Percentiles rank a stretch among this genome's conserved stretches.
phyloP scores from a whole-genome alignment of 2,888 invertebrate genomes.

The Asteroscopus sphinx region DNA sequence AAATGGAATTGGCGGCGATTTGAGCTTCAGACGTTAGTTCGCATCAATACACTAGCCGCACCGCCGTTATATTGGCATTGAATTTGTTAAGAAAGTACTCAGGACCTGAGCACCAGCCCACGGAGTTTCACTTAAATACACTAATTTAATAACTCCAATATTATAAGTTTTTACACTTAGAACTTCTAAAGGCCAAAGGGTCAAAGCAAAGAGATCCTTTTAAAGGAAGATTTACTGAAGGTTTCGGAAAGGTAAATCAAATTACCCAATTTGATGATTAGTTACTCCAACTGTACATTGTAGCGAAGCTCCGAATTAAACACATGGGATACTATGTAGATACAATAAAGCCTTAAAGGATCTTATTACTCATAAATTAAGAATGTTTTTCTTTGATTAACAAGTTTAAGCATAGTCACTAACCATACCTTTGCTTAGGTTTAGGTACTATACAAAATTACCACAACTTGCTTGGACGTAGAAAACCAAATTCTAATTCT shows the following conservation, averaged over 20 bases:
- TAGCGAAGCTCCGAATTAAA: slow-evolving; percentile 5
- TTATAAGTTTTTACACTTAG: slow-evolving; percentile 21
- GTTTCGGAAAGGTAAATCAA: slow-evolving; percentile 35
- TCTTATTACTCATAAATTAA: neutral
- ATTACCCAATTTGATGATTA: slow-evolving; percentile 42
- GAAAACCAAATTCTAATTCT: neutral
- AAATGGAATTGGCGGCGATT: slow-evolving; percentile 35
- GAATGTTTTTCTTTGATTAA: too few species aligned
- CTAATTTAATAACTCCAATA: slow-evolving; percentile 39
- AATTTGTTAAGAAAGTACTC: slow-evolving; percentile 17
- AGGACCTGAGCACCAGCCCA: slow-evolving; percentile 8
- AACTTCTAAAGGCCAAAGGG: slow-evolving; percentile 32
- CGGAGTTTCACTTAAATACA: slow-evolving; percentile 23
- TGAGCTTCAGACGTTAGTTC: slow-evolving; percentile 31
- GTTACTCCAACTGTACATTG: slow-evolving; percentile 19
- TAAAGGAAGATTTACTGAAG: slow-evolving; percentile 36
- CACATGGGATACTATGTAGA: slow-evolving; percentile 9
- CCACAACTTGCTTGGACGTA: neutral
- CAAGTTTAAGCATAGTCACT: too few species aligned
- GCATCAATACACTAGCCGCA: slow-evolving; percentile 31
- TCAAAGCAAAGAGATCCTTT: slow-evolving; percentile 38
- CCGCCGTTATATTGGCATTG: slow-evolving; percentile 17
- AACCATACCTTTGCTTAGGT: neutral
- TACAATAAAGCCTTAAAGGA: neutral
- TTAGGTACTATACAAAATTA: neutral